These are phyloP conservation scores for Melanostoma mellinum DNA, from an alignment of 2,888 invertebrate genomes.

Conservation along the genomic window DNA sequence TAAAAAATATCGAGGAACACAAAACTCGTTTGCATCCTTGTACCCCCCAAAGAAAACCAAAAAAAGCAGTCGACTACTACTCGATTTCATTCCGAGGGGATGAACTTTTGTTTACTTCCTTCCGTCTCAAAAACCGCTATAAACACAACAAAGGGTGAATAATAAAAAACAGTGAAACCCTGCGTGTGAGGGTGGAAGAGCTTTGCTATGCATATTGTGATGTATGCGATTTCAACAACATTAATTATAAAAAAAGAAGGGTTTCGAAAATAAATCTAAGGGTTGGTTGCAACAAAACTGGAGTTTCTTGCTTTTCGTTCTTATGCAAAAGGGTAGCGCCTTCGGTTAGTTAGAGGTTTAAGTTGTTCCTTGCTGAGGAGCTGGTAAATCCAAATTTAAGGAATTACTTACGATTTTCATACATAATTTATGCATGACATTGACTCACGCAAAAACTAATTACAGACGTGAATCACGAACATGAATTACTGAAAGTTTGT, in stretches of 20 bases:
- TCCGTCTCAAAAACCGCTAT: slow-evolving; percentile 59
- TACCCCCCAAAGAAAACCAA: slow-evolving; percentile 10
- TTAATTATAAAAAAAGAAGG: slow-evolving; percentile 40
- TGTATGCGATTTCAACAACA: slow-evolving; percentile 51
- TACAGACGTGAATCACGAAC: slow-evolving; percentile 32
- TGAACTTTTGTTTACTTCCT: slow-evolving; percentile 70
- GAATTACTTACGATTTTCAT: slow-evolving; percentile 52
- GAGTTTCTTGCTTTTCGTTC: slow-evolving; percentile 12
- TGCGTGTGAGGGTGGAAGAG: slow-evolving; percentile 28
- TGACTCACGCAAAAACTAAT: slow-evolving; percentile 61
- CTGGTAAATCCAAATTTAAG: slow-evolving; percentile 60
- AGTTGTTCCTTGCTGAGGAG: neutral
- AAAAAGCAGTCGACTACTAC: slow-evolving; percentile 31
- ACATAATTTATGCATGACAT: slow-evolving; percentile 59
- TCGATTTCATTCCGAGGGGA: slow-evolving; percentile 58
- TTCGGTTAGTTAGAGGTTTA: neutral
- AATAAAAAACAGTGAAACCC: slow-evolving; percentile 22
- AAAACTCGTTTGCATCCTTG: neutral
- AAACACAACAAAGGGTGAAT: slow-evolving; percentile 59
- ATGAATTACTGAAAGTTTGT: neutral
- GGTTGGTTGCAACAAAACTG: slow-evolving; percentile 25
- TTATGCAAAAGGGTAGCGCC: slow-evolving; percentile 6
- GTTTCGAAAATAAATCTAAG: slow-evolving; percentile 16
- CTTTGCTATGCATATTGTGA: slow-evolving; percentile 47
- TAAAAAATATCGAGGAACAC: slow-evolving; percentile 26